Percentiles rank a stretch among this genome's conserved stretches.
Conservation (phyloP, 1,140 invertebrate species). For the Heterodera carotae region DNA sequence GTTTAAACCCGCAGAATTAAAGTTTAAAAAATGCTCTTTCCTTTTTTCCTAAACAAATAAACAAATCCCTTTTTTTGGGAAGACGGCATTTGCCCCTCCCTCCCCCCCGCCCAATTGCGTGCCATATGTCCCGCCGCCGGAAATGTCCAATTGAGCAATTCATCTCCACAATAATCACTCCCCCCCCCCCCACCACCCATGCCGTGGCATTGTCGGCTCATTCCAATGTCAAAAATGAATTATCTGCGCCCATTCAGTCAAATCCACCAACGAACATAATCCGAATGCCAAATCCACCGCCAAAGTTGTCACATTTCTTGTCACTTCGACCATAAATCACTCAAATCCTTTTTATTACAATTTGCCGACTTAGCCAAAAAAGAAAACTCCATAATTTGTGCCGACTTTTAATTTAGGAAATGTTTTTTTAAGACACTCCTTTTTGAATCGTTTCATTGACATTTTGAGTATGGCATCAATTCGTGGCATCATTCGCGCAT, state of each 20-base stretch:
- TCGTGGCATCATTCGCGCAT: neutral
- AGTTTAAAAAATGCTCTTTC: neutral
- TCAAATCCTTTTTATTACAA: neutral
- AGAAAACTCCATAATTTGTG: neutral
- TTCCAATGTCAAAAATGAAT: constrained; percentile 9
- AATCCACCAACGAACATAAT: neutral
- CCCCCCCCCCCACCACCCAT: neutral
- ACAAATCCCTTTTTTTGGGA: neutral
- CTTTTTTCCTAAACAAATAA: neutral
- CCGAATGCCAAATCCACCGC: neutral
- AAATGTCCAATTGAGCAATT: neutral
- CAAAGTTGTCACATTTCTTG: constrained; percentile 15
- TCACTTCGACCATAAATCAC: neutral
- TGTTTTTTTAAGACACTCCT: neutral
- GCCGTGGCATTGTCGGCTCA: neutral
- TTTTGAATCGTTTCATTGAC: neutral
- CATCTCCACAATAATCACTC: neutral
- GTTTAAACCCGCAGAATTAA: too few species aligned
- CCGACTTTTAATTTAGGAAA: neutral
- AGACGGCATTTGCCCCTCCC: neutral
- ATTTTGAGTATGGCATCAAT: neutral
- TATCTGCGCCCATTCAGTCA: neutral
- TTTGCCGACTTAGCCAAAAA: neutral
- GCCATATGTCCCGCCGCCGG: neutral
- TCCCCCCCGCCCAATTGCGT: neutral